Base-by-base conservation (phyloP, 2,888 invertebrate genomes). In the Glyphotaelius pellucidus region DNA sequence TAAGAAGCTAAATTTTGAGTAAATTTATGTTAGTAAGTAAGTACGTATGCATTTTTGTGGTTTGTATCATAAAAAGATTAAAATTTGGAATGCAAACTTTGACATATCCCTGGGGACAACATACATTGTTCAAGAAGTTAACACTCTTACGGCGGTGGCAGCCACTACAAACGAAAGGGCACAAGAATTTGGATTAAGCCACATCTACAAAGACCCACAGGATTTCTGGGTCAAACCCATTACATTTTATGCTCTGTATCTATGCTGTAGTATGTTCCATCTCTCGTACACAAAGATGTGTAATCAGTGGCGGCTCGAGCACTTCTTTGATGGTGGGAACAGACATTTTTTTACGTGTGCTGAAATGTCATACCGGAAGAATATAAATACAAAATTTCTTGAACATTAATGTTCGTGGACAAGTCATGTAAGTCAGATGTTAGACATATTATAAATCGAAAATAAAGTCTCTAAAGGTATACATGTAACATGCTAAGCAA, bases 151-250 rank as follows among this genome's bases (percentile, higher is more conserved):
- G 67, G 67, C n/a, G n/a, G 67, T n/a, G 67, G 67, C 25, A 25
- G 67, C 67, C 67, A 67, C 67, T 67, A n/a, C 67, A n/a, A n/a
- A 5, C 67, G n/a, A 67, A 67, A n/a, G 3, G 25, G 67, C 9
- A 67, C 67, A 67, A 67, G 67, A 67, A 67, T 67, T 67, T 67
- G 67, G 67, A 67, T 67, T 67, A 67, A 67, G 67, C 67, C 67
- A 67, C 67, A 67, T 67, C 25, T 67, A 67, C 1, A 67, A 25
- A 4, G n/a, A 67, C 67, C 67, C 67, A n/a, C 67, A 67, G 67
- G 67, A 67, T n/a, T 67, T 67, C 67, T 67, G 67, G 67, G n/a
- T 67, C 67, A 67, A 67, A 67, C 25, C 67, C 67, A 67, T 67
- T 67, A 67, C 67, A 67, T 67, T 67, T 67, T 67, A n/a, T 25